Percentiles rank a stretch among this genome's conserved stretches.
Conservation (phyloP, 2,888 invertebrate genomes). For the Blastobasis lacticolella region DNA sequence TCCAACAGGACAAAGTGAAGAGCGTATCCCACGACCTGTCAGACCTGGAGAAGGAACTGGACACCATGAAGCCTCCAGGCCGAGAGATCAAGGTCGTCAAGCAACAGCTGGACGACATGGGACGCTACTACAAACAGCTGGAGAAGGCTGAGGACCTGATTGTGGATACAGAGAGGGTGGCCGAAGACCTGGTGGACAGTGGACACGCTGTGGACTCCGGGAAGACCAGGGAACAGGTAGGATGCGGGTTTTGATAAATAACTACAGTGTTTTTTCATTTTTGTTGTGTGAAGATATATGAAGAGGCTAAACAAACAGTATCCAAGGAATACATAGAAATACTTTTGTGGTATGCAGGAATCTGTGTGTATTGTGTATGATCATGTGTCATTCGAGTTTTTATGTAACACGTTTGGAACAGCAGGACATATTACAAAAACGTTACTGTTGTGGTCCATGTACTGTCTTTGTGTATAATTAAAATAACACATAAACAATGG, state of each 20-base stretch:
- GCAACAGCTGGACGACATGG: constrained; percentile 87
- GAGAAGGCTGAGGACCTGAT: constrained; percentile 79
- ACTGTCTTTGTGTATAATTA: no score
- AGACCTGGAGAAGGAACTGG: constrained; percentile 87
- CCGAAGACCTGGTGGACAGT: constrained; percentile 85
- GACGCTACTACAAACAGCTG: constrained; percentile 78
- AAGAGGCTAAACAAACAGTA: no score
- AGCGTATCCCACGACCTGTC: constrained; percentile 83
- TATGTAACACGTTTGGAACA: no score
- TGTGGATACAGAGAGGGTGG: constrained; percentile 79
- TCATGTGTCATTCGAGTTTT: no score
- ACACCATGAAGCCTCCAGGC: constrained; percentile 88
- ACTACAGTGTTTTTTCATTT: no score
- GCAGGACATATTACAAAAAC: no score
- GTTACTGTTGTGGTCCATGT: no score
- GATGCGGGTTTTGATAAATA: constrained; percentile 2
- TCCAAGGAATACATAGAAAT: no score
- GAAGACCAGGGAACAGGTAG: constrained; percentile 85
- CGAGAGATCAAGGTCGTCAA: constrained; percentile 90
- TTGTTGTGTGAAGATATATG: no score
- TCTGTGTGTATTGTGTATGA: no score
- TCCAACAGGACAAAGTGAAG: constrained; percentile 83
- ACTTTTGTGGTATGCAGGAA: no score
- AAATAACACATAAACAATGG: no score
- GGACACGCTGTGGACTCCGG: constrained; percentile 90